Evolutionary conservation across 2,888 invertebrate genomes (phyloP).

Genomic region (Siphonodentalium dalli): DNA sequence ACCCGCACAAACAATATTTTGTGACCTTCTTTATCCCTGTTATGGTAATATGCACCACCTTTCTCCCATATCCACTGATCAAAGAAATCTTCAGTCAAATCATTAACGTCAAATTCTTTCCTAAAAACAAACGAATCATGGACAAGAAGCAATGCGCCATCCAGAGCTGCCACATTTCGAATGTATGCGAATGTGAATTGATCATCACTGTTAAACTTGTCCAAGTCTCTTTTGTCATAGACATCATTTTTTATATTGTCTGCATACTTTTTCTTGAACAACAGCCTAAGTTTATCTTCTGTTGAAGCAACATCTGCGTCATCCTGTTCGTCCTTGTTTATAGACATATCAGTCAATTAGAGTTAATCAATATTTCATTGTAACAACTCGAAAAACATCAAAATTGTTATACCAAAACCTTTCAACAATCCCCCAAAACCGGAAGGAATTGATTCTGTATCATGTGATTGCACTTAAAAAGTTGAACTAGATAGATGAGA

Average conservation of each 20-base stretch:
- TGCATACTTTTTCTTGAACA: too few relatives aligned
- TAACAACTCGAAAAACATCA: too few relatives aligned
- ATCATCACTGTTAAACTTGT: slow-evolving; percentile 50
- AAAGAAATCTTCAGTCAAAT: slow-evolving; percentile 72
- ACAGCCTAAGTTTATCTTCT: too few relatives aligned
- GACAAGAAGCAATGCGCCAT: slow-evolving; percentile 77
- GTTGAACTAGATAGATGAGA: too few relatives aligned
- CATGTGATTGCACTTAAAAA: too few relatives aligned
- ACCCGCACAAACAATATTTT: slow-evolving; percentile 77
- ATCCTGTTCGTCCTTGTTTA: too few relatives aligned
- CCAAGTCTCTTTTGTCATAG: slow-evolving; percentile 62
- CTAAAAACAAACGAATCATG: slow-evolving; percentile 85
- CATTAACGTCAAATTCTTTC: slow-evolving; percentile 73
- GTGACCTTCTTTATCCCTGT: slow-evolving; percentile 80
- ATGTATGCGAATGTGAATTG: slow-evolving; percentile 71
- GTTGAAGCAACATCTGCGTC: too few relatives aligned
- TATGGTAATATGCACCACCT: slow-evolving; percentile 80
- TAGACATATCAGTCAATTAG: too few relatives aligned
- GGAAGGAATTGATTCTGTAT: too few relatives aligned
- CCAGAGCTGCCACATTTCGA: slow-evolving; percentile 73
- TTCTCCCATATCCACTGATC: slow-evolving; percentile 77
- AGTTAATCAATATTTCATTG: too few relatives aligned
- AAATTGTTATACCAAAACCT: too few relatives aligned
- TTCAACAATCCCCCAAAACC: too few relatives aligned
- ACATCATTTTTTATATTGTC: slow-evolving; percentile 46